A percentile compares a stretch with the other conserved stretches of the same genome.
Evolutionary conservation across 1,140 invertebrate genomes (phyloP).

Genomic region (Oedothorax gibbosus): DNA sequence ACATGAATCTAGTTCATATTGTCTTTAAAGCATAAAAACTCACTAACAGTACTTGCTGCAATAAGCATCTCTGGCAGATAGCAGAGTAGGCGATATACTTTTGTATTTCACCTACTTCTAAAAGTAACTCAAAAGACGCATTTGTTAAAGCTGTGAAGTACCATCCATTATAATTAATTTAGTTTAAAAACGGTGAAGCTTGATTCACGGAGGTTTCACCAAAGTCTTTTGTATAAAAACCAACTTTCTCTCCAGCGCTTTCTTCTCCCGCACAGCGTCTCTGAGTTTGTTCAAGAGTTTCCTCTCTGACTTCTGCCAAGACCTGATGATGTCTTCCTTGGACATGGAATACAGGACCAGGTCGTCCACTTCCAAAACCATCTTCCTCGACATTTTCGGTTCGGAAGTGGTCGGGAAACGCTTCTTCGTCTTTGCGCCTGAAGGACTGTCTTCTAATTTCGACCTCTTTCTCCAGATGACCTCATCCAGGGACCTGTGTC

Average conservation of each 20-base stretch:
- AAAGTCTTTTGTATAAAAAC: constrained; percentile 63
- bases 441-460: neutral
- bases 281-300: constrained; percentile 76
- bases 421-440: constrained; percentile 12
- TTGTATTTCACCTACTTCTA: too few species aligned
- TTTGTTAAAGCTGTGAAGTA: neutral
- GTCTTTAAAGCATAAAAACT: too few species aligned
- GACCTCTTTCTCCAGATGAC: constrained; percentile 25
- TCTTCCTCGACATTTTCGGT: constrained; percentile 23
- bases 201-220: constrained; percentile 62
- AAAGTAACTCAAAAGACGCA: too few species aligned
- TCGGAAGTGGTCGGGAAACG: constrained; percentile 7
- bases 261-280: constrained; percentile 76
- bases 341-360: constrained; percentile 68
- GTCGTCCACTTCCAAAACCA: constrained; percentile 51
- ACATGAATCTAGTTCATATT: too few species aligned
- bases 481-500: constrained; percentile 37
- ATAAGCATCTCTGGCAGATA: too few species aligned
- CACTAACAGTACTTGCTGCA: too few species aligned
- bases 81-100: too few species aligned
- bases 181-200: neutral
- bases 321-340: constrained; percentile 77
- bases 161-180: neutral
- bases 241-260: constrained; percentile 69
- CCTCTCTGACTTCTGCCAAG: constrained; percentile 80